Conservation (phyloP, 1,140 invertebrate genomes). For the Teleogryllus occipitalis region DNA sequence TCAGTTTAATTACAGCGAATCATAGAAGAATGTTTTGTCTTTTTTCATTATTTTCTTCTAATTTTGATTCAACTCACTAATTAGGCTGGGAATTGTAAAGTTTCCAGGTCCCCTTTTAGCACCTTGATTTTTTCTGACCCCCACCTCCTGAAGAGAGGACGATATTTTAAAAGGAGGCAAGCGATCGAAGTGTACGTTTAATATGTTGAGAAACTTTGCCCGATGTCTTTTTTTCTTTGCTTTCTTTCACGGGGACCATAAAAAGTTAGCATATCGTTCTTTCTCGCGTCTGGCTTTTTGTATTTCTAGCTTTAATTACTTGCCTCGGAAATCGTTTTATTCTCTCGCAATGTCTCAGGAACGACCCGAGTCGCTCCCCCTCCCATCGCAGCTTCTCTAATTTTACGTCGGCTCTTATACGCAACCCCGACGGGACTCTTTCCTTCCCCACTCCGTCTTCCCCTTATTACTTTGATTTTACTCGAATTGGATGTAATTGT, state of each 20-base stretch:
- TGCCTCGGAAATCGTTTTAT: not conserved
- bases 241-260: not conserved
- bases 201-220: not conserved
- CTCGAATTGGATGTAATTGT: not conserved
- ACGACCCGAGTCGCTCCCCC: not conserved
- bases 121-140: not conserved
- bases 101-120: not conserved
- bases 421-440: not conserved
- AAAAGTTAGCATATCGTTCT: conserved; percentile 1
- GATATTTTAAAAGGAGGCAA: not conserved
- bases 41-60: not conserved
- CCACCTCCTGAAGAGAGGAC: not conserved
- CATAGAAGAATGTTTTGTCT: not conserved
- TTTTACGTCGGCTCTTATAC: not conserved
- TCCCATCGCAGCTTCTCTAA: not conserved
- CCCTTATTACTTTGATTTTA: not conserved
- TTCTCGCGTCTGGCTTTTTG: not conserved
- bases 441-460: not conserved
- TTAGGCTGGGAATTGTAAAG: not conserved
- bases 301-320: conserved; percentile 1
- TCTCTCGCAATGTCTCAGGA: not conserved
- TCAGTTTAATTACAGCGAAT: not conserved
- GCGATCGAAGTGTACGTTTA: not conserved
- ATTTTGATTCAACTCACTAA: not conserved
- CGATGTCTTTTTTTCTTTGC: not conserved